Evolutionary conservation across 1,140 invertebrate genomes (phyloP).

Genomic region (Metaphire vulgaris): DNA sequence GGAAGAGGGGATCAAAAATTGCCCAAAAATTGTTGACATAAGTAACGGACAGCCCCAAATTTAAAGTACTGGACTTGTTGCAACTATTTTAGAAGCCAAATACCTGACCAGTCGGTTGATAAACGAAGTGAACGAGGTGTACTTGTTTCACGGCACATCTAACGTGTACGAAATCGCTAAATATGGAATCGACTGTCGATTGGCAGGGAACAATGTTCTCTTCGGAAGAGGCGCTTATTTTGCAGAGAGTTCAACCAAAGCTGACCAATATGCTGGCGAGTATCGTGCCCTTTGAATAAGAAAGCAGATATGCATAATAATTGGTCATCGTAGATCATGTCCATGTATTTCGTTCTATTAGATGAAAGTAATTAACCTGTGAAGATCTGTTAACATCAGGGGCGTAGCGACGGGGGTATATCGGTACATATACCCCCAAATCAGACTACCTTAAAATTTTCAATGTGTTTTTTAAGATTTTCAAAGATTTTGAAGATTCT

Average conservation of each 20-base stretch:
- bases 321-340: too few species aligned
- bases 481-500: too few species aligned
- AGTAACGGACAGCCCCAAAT: too few species aligned
- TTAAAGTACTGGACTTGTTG: not conserved
- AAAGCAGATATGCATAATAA: too few species aligned
- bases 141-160: slow-evolving; percentile 20
- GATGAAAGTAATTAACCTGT: not conserved
- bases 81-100: not conserved
- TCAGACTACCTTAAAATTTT: too few species aligned
- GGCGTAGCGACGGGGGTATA: not conserved
- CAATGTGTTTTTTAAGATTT: too few species aligned
- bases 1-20: not conserved
- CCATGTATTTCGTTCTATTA: not conserved
- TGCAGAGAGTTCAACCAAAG: slow-evolving; percentile 17
- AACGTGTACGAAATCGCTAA: not conserved
- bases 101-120: not conserved
- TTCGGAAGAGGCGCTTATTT: slow-evolving; percentile 27
- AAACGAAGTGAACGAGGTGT: slow-evolving; percentile 16
- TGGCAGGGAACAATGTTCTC: not conserved
- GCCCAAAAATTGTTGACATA: too few species aligned
- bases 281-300: too few species aligned
- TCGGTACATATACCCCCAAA: not conserved
- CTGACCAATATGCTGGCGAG: slow-evolving; percentile 22
- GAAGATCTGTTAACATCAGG: not conserved
- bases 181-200: slow-evolving; percentile 9